A percentile compares a stretch with the other conserved stretches of the same genome.
Conservation (phyloP, 2,888 invertebrate genomes). For the Tribolium freemani region DNA sequence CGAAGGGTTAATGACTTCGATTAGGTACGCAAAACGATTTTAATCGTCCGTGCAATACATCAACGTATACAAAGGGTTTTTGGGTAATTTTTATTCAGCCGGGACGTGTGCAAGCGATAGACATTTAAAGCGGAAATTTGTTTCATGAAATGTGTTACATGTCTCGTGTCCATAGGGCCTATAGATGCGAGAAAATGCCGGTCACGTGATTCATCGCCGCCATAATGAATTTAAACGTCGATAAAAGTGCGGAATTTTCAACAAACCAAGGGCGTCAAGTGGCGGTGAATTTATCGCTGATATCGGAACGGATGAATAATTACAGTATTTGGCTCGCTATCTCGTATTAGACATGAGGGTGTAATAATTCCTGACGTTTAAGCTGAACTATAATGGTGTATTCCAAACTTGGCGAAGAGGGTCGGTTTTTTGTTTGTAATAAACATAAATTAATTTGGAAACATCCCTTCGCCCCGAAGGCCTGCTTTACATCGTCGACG, state of each 20-base stretch:
- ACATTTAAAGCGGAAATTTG: slow-evolving; percentile 58
- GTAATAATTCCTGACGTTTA: slow-evolving; percentile 57
- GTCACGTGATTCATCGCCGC: slow-evolving; percentile 40
- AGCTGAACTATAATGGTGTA: slow-evolving; percentile 53
- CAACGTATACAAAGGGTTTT: slow-evolving; percentile 49
- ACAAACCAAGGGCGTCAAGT: slow-evolving; percentile 11
- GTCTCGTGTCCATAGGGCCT: slow-evolving; percentile 21
- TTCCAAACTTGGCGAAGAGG: slow-evolving; percentile 56
- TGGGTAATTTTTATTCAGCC: slow-evolving; percentile 44
- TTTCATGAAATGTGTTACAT: slow-evolving; percentile 55
- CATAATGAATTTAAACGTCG: slow-evolving; percentile 43
- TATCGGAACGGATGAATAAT: slow-evolving; percentile 31
- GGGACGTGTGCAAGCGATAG: slow-evolving; percentile 48
- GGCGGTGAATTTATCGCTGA: slow-evolving; percentile 23
- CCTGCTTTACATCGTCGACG: slow-evolving; percentile 52
- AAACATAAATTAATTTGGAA: slow-evolving; percentile 64
- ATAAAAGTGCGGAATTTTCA: slow-evolving; percentile 30
- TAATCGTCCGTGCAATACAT: slow-evolving; percentile 48
- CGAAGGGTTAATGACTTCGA: slow-evolving; percentile 34
- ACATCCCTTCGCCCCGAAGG: slow-evolving; percentile 54
- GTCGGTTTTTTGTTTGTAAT: slow-evolving; percentile 62
- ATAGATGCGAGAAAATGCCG: slow-evolving; percentile 32
- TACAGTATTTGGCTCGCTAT: slow-evolving; percentile 38
- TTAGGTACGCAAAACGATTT: slow-evolving; percentile 36
- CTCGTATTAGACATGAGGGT: slow-evolving; percentile 34